Percentiles rank a stretch among this genome's conserved stretches.
These are phyloP conservation scores for Anolis carolinensis DNA, from an alignment of 2,113 vertebrate genomes.

Conservation along the genomic window DNA sequence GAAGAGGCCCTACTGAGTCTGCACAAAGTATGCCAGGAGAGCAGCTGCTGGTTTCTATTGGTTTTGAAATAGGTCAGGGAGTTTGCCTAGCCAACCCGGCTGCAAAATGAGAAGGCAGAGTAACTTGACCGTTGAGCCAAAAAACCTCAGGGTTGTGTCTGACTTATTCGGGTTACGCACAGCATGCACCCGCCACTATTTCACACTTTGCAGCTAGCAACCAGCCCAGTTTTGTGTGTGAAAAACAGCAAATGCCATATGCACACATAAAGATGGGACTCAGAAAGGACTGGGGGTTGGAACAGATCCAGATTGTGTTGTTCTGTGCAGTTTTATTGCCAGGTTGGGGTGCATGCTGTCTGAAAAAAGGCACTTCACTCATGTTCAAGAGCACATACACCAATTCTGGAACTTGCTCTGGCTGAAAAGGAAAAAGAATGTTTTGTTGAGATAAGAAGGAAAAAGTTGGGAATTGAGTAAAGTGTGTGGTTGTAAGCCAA, in stretches of 20 bases:
- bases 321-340: no score
- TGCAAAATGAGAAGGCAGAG: constrained; percentile 50
- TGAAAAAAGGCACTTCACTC: neutral
- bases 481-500: no score
- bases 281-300: no score
- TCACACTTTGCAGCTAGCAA: neutral
- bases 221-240: neutral
- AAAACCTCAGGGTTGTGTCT: neutral
- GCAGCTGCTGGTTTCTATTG: neutral
- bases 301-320: no score
- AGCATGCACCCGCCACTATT: neutral
- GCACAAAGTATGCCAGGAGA: neutral
- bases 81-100: constrained; percentile 46
- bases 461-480: no score
- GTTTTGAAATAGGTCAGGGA: constrained; percentile 34
- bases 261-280: neutral
- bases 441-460: no score
- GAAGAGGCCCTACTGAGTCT: constrained; percentile 30
- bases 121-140: constrained; percentile 22
- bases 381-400: no score
- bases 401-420: neutral
- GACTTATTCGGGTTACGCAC: neutral
- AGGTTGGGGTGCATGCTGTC: neutral
- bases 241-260: neutral
- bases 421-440: no score